Conservation (phyloP, 2,888 invertebrate genomes). For the Nebria brevicollis region DNA sequence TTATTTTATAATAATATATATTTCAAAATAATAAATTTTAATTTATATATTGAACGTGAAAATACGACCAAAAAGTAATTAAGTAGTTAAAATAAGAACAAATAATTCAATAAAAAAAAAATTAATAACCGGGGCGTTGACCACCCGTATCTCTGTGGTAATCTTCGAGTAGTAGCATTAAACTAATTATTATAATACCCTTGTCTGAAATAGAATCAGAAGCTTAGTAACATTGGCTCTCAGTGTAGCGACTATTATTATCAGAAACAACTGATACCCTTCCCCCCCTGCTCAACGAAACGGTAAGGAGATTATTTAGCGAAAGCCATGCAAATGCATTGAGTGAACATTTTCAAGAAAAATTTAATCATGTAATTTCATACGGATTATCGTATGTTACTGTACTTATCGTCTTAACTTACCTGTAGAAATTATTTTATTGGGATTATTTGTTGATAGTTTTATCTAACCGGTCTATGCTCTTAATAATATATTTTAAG, state of each 20-base stretch:
- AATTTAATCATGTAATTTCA: background rate
- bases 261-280: background rate
- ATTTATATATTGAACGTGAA: no score
- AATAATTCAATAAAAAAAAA: background rate
- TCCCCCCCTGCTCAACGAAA: background rate
- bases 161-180: slow-evolving; percentile 11
- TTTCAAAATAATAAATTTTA: no score
- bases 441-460: background rate
- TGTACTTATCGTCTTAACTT: background rate
- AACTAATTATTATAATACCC: slow-evolving; percentile 30
- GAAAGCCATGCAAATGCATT: background rate
- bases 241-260: background rate
- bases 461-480: background rate
- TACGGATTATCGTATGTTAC: background rate
- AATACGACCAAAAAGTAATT: background rate
- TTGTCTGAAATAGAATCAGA: slow-evolving; percentile 31
- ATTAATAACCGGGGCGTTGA: background rate
- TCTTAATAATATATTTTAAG: background rate
- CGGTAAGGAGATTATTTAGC: background rate
- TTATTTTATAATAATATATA: no score
- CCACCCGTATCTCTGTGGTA: background rate
- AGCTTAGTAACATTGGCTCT: slow-evolving; percentile 3
- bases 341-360: background rate
- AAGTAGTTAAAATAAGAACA: background rate
- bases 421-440: background rate